A percentile compares a stretch with the other conserved stretches of the same genome.
Evolutionary conservation across 2,888 invertebrate species (phyloP).

Genomic region (Drosophila vallismaia): DNA sequence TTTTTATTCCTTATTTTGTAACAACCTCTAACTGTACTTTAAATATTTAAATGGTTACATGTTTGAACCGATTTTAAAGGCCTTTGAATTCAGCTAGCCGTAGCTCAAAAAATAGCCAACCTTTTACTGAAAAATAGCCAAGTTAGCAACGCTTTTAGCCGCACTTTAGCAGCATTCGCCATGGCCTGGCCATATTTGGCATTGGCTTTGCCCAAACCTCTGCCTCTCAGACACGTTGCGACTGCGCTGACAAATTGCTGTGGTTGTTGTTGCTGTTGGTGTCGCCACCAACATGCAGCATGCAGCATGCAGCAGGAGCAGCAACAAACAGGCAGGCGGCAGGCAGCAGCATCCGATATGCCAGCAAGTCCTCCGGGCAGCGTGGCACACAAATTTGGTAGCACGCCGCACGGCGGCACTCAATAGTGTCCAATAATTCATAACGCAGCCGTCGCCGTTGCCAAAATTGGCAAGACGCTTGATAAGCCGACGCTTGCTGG

Average conservation of each 20-base stretch:
- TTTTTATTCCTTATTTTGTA: too few relatives aligned
- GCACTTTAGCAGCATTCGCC: slow-evolving; percentile 51
- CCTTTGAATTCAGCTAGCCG: neutral
- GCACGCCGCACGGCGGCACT: slow-evolving; percentile 74
- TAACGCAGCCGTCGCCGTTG: slow-evolving; percentile 70
- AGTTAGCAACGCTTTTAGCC: slow-evolving; percentile 21
- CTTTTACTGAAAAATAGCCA: slow-evolving; percentile 9
- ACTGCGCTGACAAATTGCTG: slow-evolving; percentile 68
- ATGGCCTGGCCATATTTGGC: slow-evolving; percentile 72
- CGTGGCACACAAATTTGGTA: slow-evolving; percentile 78
- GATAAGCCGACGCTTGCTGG: slow-evolving; percentile 32
- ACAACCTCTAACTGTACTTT: too few relatives aligned
- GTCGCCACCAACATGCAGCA: slow-evolving; percentile 61
- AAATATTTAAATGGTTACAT: too few relatives aligned
- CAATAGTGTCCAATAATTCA: slow-evolving; percentile 79
- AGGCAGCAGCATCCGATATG: slow-evolving; percentile 45
- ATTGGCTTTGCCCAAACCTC: slow-evolving; percentile 70
- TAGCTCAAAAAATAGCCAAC: neutral
- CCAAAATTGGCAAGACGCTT: slow-evolving; percentile 53
- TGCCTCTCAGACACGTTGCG: slow-evolving; percentile 67
- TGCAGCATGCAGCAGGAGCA: slow-evolving; percentile 29
- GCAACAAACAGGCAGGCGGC: slow-evolving; percentile 13
- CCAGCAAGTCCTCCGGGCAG: slow-evolving; percentile 66
- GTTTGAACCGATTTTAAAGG: too few relatives aligned
- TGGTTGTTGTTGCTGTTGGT: slow-evolving; percentile 49